These are phyloP conservation scores for Idaea straminata DNA, from an alignment of 2,888 invertebrate genomes.

Conservation along the genomic window DNA sequence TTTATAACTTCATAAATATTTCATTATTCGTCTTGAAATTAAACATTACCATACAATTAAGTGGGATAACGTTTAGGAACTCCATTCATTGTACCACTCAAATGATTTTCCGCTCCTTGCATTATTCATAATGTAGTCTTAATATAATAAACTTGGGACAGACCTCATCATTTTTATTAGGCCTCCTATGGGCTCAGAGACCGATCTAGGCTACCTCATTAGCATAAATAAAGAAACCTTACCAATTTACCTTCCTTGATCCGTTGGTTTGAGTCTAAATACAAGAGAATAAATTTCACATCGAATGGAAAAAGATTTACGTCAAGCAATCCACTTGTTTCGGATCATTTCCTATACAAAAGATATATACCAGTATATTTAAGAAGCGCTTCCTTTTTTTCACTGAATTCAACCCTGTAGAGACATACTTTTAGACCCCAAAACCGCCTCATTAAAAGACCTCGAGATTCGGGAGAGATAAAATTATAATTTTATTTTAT, in stretches of 20 bases:
- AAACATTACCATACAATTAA: slow-evolving; percentile 22
- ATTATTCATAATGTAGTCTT: slow-evolving; percentile 33
- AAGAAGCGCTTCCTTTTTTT: background rate
- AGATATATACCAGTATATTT: too few relatives aligned
- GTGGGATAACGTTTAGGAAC: slow-evolving; percentile 9
- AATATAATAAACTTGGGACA: slow-evolving; percentile 26
- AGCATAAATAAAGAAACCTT: background rate
- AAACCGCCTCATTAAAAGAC: background rate
- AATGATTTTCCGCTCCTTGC: slow-evolving; percentile 28
- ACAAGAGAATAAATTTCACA: background rate
- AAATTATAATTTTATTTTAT: background rate
- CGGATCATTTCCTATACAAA: background rate
- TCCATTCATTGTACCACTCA: slow-evolving; percentile 24
- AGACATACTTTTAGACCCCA: background rate
- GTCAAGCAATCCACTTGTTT: background rate
- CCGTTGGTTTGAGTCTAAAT: background rate
- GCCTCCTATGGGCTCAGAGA: background rate
- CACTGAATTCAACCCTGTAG: background rate
- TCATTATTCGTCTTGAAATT: slow-evolving; percentile 19
- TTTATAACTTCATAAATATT: slow-evolving; percentile 17
- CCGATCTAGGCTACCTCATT: background rate
- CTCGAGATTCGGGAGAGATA: background rate
- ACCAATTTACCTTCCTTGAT: background rate
- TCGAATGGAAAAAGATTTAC: background rate
- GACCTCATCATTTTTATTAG: slow-evolving; percentile 30